phyloP scores from a whole-genome alignment of 2,113 vertebrate species.

The western clawed frog (Xenopus tropicalis) region DNA sequence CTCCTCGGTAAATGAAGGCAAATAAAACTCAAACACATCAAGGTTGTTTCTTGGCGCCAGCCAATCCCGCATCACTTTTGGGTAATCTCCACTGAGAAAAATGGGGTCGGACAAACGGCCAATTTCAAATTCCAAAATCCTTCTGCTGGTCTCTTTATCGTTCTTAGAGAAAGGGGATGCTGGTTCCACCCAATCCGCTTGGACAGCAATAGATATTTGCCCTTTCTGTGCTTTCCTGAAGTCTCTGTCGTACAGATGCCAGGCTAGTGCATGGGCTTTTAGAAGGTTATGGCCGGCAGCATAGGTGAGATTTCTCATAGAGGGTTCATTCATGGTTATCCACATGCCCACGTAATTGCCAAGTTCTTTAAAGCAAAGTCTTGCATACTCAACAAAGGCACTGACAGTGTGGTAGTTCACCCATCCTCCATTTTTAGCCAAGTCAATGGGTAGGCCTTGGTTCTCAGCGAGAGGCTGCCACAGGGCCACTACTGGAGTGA shows the following conservation, averaged over 20 bases:
- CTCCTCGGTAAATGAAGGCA: conserved; percentile 84
- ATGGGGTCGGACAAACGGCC: conserved; percentile 93
- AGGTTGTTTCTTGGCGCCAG: conserved; percentile 70
- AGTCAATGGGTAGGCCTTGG: conserved; percentile 74
- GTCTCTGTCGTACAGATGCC: conserved; percentile 79
- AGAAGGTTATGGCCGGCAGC: conserved; percentile 81
- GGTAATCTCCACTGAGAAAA: conserved; percentile 89
- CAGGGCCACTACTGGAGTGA: conserved; percentile 87
- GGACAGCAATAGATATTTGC: conserved; percentile 82
- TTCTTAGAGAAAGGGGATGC: conserved; percentile 82
- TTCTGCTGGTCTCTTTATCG: conserved; percentile 78
- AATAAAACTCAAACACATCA: conserved; percentile 67
- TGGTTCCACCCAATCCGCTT: conserved; percentile 91
- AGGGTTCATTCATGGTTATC: conserved; percentile 89
- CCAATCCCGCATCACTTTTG: conserved; percentile 83
- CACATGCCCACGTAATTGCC: conserved; percentile 83
- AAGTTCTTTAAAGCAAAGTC: conserved; percentile 80
- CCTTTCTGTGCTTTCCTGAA: conserved; percentile 81
- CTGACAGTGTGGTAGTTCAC: conserved; percentile 72
- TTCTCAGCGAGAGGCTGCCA: conserved; percentile 77
- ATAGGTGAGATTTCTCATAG: conserved; percentile 76
- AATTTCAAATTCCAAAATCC: conserved; percentile 82
- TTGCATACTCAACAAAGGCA: conserved; percentile 83
- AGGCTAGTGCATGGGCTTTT: conserved; percentile 82
- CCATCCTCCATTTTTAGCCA: conserved; percentile 79